Evolutionary conservation across 1,140 invertebrate species (phyloP).

Genomic region (Zaprionus africanus): DNA sequence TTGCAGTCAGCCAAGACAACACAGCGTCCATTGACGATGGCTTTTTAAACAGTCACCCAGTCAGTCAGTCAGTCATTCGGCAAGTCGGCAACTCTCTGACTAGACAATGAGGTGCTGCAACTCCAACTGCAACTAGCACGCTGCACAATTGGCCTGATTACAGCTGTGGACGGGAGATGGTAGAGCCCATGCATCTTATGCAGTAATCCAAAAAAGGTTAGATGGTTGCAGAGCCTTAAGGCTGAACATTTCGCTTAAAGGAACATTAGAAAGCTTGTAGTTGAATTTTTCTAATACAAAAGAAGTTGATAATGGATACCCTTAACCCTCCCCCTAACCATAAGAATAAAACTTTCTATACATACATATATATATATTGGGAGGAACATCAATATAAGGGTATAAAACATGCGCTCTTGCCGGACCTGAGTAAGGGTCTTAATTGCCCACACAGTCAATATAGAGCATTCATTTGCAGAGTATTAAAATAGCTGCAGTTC

Average conservation of each 20-base stretch:
- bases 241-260: neutral
- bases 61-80: slow-evolving; percentile 16
- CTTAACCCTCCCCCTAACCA: no score
- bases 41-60: slow-evolving; percentile 47
- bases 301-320: no score
- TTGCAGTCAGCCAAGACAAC: slow-evolving; percentile 67
- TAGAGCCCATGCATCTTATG: slow-evolving; percentile 44
- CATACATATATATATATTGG: no score
- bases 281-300: no score
- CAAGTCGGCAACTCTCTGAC: slow-evolving; percentile 13
- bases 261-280: neutral
- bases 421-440: neutral
- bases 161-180: slow-evolving; percentile 30
- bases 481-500: slow-evolving; percentile 14
- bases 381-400: no score
- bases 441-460: neutral
- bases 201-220: slow-evolving; percentile 61
- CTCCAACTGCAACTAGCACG: slow-evolving; percentile 40
- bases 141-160: slow-evolving; percentile 64
- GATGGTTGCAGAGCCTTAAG: slow-evolving; percentile 7
- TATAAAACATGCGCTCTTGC: no score
- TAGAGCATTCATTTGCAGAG: slow-evolving; percentile 1
- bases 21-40: slow-evolving; percentile 50
- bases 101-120: slow-evolving; percentile 9
- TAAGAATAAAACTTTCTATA: no score